Conservation (phyloP, 2,797 vertebrate genomes). For the Gymnothorax reevesii region DNA sequence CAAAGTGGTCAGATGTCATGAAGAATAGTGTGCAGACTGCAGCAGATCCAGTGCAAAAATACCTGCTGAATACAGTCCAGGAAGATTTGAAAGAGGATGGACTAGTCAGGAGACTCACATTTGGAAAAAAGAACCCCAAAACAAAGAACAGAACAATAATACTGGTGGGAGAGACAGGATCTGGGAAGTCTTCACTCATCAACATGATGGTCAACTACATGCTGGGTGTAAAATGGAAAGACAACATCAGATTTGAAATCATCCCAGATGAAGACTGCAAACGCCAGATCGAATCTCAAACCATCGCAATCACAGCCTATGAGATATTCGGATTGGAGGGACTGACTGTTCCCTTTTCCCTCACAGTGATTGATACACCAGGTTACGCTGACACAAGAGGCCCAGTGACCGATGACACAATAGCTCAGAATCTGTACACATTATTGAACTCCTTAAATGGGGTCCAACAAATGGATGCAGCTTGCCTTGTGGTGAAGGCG, state of each 20-base stretch:
- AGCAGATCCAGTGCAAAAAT: neutral
- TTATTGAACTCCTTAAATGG: no score
- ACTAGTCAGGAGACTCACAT: slow-evolving; percentile 27
- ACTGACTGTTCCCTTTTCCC: slow-evolving; percentile 32
- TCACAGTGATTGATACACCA: slow-evolving; percentile 31
- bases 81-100: neutral
- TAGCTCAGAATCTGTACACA: no score
- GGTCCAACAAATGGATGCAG: no score
- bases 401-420: no score
- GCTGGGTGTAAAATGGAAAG: slow-evolving; percentile 32
- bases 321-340: slow-evolving; percentile 30
- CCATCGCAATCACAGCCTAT: slow-evolving; percentile 34
- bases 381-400: neutral
- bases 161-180: no score
- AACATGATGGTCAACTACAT: slow-evolving; percentile 39
- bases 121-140: slow-evolving; percentile 21
- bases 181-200: slow-evolving; percentile 44
- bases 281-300: slow-evolving; percentile 22
- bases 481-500: no score
- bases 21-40: neutral
- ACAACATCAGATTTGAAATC: slow-evolving; percentile 35
- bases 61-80: neutral
- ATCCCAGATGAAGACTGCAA: slow-evolving; percentile 2
- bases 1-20: neutral
- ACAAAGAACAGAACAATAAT: slow-evolving; percentile 38